Evolutionary conservation across 2,113 vertebrate species (phyloP).

Genomic region (Egretta garzetta): DNA sequence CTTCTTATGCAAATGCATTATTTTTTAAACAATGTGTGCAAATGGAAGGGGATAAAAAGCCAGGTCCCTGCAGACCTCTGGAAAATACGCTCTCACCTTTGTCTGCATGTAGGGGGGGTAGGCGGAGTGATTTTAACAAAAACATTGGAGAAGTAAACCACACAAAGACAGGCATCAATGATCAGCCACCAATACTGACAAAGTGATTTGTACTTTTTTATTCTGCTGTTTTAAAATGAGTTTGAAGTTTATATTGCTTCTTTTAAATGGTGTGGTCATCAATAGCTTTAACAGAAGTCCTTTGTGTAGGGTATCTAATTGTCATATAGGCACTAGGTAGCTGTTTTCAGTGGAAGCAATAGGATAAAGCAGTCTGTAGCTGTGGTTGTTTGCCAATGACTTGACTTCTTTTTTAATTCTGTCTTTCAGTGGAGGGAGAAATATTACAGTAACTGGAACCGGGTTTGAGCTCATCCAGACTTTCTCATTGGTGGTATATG

Average conservation of each 20-base stretch:
- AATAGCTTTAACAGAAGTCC: neutral
- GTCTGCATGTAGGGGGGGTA: neutral
- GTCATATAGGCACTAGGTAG: neutral
- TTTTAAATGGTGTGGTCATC: neutral
- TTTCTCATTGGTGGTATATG: constrained; percentile 83
- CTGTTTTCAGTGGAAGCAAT: neutral
- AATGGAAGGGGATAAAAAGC: neutral
- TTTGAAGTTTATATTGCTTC: neutral
- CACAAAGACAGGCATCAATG: neutral
- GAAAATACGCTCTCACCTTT: neutral
- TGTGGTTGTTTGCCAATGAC: neutral
- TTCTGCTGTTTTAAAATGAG: neutral
- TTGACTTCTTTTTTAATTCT: constrained; percentile 25
- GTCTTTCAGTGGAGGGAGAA: constrained; percentile 87
- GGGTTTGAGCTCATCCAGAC: constrained; percentile 90
- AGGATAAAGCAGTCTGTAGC: neutral
- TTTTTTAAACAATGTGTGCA: constrained; percentile 18
- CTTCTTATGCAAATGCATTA: neutral
- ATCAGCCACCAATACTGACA: neutral
- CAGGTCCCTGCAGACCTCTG: neutral
- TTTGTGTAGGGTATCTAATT: neutral
- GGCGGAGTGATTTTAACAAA: neutral
- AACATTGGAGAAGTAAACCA: neutral
- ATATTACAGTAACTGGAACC: constrained; percentile 82
- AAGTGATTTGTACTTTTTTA: neutral